Evolutionary conservation across 1,140 invertebrate species (phyloP).

Genomic region (Bombus breviceps): DNA sequence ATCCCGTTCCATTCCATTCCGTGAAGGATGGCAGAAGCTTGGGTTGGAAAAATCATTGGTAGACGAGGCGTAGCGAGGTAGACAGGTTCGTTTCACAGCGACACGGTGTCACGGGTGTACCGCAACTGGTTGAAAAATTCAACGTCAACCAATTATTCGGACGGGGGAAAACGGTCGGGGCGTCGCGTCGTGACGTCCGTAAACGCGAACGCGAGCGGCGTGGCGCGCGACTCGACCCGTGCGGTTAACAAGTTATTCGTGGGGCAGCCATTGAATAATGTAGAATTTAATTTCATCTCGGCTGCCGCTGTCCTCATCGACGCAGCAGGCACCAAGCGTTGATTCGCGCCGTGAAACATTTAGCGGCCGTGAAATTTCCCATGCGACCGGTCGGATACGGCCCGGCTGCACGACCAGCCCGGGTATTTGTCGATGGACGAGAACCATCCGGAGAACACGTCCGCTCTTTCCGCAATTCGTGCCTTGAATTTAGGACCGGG

Average conservation of each 20-base stretch:
- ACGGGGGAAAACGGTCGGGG: background rate
- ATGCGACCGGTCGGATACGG: slow-evolving; percentile 60
- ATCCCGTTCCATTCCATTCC: background rate
- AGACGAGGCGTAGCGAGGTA: background rate
- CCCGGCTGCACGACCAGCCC: background rate
- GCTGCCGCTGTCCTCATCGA: slow-evolving; percentile 58
- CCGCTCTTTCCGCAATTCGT: slow-evolving; percentile 60
- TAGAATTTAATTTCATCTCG: slow-evolving; percentile 71
- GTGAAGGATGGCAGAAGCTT: background rate
- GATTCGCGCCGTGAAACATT: slow-evolving; percentile 73
- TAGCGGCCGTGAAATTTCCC: slow-evolving; percentile 73
- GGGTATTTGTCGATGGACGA: slow-evolving; percentile 46
- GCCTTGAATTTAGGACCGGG: slow-evolving; percentile 57
- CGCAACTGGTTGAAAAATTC: slow-evolving; percentile 22
- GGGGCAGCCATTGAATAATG: slow-evolving; percentile 67
- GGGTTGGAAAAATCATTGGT: background rate
- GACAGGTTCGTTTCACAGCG: background rate
- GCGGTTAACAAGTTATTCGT: slow-evolving; percentile 62
- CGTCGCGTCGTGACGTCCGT: slow-evolving; percentile 1
- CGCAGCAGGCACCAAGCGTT: slow-evolving; percentile 43
- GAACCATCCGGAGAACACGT: slow-evolving; percentile 48
- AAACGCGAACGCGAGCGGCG: background rate
- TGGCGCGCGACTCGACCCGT: background rate
- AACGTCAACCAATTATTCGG: slow-evolving; percentile 16
- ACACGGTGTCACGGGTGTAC: background rate